These are phyloP conservation scores for Hylomyscus alleni DNA, from an alignment of 2,797 vertebrate species.

Conservation along the genomic window DNA sequence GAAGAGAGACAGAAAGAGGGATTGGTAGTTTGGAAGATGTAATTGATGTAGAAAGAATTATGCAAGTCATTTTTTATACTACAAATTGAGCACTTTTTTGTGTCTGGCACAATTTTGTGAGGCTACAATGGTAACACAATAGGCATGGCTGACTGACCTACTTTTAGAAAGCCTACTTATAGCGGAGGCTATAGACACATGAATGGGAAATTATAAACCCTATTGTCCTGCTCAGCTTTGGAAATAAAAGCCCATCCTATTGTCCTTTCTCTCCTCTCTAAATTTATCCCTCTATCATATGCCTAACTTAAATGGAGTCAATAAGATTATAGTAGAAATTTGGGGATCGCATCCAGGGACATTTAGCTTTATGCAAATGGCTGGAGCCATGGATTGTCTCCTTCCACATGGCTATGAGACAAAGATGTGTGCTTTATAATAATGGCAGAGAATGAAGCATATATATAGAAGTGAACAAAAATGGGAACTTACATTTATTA, in stretches of 20 bases:
- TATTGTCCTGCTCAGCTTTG: not conserved
- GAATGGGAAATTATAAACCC: not conserved
- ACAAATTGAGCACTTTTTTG: slow-evolving; percentile 45
- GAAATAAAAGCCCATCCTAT: not conserved
- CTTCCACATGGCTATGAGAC: not conserved
- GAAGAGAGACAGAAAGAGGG: not conserved
- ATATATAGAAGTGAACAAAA: not conserved
- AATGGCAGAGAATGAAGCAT: not conserved
- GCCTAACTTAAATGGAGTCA: not conserved
- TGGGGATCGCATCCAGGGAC: not conserved
- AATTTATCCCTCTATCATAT: not conserved
- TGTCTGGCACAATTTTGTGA: slow-evolving; percentile 29
- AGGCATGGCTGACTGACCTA: not conserved
- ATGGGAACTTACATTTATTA: not conserved
- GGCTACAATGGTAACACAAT: slow-evolving; percentile 2
- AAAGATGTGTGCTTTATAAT: slow-evolving; percentile 27
- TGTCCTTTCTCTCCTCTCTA: slow-evolving; percentile 30
- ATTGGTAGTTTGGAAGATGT: not conserved
- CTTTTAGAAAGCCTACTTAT: slow-evolving; percentile 49
- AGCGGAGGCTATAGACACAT: not conserved
- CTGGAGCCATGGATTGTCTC: not conserved
- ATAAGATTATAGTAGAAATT: not conserved
- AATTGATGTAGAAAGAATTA: not conserved
- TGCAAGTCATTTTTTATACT: not conserved
- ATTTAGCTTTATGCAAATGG: slow-evolving; percentile 7